These are phyloP conservation scores for Drosophila phalerata DNA, from an alignment of 2,888 invertebrate genomes.

Conservation along the genomic window DNA sequence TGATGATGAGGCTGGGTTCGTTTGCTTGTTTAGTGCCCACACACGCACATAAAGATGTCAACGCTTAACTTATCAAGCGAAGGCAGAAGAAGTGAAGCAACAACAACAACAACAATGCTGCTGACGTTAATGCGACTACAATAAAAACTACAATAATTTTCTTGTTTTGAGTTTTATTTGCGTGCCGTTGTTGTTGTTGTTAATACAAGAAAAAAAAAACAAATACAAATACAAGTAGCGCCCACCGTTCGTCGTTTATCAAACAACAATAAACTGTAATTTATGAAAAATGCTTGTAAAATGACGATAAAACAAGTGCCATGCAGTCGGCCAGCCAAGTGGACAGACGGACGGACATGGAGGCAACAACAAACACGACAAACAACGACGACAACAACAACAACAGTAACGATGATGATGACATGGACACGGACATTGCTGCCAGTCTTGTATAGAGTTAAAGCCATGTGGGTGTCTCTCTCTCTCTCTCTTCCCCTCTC, in stretches of 20 bases:
- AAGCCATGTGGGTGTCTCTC: constrained; percentile 54
- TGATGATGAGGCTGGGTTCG: constrained; percentile 48
- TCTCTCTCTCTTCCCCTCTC: constrained; percentile 20
- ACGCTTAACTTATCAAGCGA: constrained; percentile 75
- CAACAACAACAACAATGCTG: constrained; percentile 44
- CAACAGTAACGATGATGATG: constrained; percentile 61
- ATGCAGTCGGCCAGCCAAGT: constrained; percentile 11
- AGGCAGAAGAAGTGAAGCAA: constrained; percentile 13
- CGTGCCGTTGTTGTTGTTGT: constrained; percentile 62
- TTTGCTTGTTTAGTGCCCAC: constrained; percentile 73
- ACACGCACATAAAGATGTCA: constrained; percentile 80
- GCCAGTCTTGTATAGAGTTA: constrained; percentile 66
- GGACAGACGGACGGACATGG: constrained; percentile 31
- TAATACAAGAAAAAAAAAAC: constrained; percentile 47
- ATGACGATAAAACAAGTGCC: constrained; percentile 79
- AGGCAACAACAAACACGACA: constrained; percentile 44
- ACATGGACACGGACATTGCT: constrained; percentile 73
- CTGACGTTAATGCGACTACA: constrained; percentile 62
- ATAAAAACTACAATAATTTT: constrained; percentile 76
- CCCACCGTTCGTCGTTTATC: constrained; percentile 81
- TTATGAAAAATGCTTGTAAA: constrained; percentile 83
- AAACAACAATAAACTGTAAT: constrained; percentile 84
- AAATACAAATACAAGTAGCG: constrained; percentile 74
- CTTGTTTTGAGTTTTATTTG: constrained; percentile 73
- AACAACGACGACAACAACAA: constrained; percentile 32